Percentiles rank a stretch among this genome's conserved stretches.
phyloP scores from a whole-genome alignment of 2,113 vertebrate genomes.

The Psephotus haematonotus region DNA sequence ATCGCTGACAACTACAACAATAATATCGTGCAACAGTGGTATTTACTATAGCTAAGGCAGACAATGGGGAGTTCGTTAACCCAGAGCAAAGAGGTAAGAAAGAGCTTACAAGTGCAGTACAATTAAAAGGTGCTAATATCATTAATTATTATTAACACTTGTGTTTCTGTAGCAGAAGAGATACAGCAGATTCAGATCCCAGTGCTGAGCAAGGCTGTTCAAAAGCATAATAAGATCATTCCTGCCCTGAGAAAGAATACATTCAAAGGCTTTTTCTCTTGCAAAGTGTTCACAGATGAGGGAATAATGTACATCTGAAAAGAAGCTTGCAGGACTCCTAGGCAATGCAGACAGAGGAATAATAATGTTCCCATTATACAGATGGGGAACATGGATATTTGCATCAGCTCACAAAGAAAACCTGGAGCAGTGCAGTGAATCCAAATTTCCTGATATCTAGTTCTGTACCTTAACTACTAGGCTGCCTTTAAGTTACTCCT shows the following conservation, averaged over 20 bases:
- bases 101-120: not conserved
- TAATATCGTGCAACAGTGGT: not conserved
- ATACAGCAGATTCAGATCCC: constrained; percentile 18
- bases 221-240: constrained; percentile 9
- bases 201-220: not conserved
- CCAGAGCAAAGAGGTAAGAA: not conserved
- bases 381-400: not conserved
- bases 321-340: not conserved
- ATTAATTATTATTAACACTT: constrained; percentile 48
- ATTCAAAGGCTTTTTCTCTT: constrained; percentile 6
- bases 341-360: not conserved
- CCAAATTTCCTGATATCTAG: not conserved
- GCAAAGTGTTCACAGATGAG: not conserved
- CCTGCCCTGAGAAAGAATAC: not conserved
- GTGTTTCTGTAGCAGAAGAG: constrained; percentile 11
- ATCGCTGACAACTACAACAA: constrained; percentile 9
- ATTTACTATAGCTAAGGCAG: constrained; percentile 27
- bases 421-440: not conserved
- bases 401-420: not conserved
- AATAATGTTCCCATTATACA: constrained; percentile 20
- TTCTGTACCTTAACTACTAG: not conserved
- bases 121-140: constrained; percentile 47
- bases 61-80: constrained; percentile 28
- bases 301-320: not conserved
- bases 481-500: not conserved